These are phyloP conservation scores for Paratilapia polleni DNA, from an alignment of 2,113 vertebrate genomes.

Conservation along the genomic window DNA sequence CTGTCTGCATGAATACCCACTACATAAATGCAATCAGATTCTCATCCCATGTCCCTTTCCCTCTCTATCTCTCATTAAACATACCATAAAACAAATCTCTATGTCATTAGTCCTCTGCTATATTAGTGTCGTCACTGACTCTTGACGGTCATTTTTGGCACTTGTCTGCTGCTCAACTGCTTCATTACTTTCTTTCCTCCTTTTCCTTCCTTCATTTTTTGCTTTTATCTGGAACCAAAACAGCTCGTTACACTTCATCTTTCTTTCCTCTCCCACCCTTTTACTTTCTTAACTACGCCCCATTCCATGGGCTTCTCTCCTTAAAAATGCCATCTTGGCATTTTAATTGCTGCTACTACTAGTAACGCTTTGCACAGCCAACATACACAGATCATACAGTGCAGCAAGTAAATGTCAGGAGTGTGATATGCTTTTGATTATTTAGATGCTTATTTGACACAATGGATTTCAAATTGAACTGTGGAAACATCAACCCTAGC, in stretches of 20 bases:
- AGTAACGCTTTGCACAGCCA: background rate
- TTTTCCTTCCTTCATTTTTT: slow-evolving; percentile 30
- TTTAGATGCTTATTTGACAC: background rate
- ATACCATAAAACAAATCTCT: slow-evolving; percentile 62
- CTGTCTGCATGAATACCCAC: slow-evolving; percentile 31
- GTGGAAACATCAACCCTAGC: background rate
- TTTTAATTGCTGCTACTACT: background rate
- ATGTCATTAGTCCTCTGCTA: slow-evolving; percentile 52
- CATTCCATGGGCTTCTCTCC: slow-evolving; percentile 10
- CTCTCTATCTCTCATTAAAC: slow-evolving; percentile 60
- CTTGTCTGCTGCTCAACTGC: slow-evolving; percentile 32
- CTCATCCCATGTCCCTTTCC: slow-evolving; percentile 31
- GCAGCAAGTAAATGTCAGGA: background rate
- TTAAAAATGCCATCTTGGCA: background rate
- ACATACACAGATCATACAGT: background rate
- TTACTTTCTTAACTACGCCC: background rate
- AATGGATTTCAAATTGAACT: background rate
- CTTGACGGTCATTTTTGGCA: slow-evolving; percentile 54
- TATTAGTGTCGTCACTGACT: slow-evolving; percentile 42
- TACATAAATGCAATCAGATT: slow-evolving; percentile 50
- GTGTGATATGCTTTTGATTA: background rate
- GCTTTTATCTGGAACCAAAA: slow-evolving; percentile 16
- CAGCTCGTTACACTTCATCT: slow-evolving; percentile 11
- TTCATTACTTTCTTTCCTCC: slow-evolving; percentile 57
- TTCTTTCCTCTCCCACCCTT: background rate